Conservation (phyloP, 2,888 invertebrate species). For the Neoascia interrupta region DNA sequence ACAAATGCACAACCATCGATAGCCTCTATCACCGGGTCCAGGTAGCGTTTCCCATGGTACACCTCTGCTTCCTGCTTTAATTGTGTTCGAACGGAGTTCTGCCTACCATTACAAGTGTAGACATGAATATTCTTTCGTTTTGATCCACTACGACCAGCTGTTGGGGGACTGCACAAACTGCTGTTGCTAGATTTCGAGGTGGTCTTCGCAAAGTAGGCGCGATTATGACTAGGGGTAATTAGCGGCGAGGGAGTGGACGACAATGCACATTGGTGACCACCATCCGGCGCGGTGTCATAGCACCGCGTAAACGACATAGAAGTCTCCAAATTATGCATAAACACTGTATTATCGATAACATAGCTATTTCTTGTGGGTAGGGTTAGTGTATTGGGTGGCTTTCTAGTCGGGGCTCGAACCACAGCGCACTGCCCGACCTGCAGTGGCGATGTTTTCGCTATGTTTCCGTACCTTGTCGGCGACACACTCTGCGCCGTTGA, state of each 20-base stretch:
- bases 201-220: conserved; percentile 26
- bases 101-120: conserved; percentile 32
- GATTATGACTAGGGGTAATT: conserved; percentile 20
- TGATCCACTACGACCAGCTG: conserved; percentile 44
- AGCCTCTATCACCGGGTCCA: conserved; percentile 74
- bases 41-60: conserved; percentile 76
- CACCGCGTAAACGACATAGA: conserved; percentile 44
- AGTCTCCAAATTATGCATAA: conserved; percentile 63
- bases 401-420: conserved; percentile 69
- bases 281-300: conserved; percentile 6
- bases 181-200: conserved; percentile 22
- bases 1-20: conserved; percentile 74
- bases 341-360: conserved; percentile 63
- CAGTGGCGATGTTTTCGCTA: conserved; percentile 24
- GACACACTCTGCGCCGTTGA: conserved; percentile 6
- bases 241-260: background rate
- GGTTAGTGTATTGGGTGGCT: conserved; percentile 68
- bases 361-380: conserved; percentile 37
- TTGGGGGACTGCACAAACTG: conserved; percentile 32
- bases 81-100: conserved; percentile 53
- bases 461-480: conserved; percentile 23
- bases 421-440: conserved; percentile 44
- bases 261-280: conserved; percentile 6
- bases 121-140: conserved; percentile 45
- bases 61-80: conserved; percentile 68